Conservation (phyloP, 1,140 invertebrate genomes). For the Akabosia matsudoensis region DNA sequence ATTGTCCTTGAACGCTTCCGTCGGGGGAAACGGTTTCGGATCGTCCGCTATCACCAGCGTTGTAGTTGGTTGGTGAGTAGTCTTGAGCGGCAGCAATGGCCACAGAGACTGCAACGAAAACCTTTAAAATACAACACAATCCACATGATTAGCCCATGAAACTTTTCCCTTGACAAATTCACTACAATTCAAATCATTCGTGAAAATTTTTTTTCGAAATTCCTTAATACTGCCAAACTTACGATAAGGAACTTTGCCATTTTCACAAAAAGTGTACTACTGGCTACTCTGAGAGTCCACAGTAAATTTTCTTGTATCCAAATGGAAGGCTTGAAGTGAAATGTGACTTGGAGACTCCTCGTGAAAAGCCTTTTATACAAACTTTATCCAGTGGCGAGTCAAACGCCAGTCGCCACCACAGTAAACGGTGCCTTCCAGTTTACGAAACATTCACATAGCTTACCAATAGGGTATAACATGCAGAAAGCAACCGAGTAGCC, state of each 20-base stretch:
- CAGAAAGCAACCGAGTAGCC: too few species aligned
- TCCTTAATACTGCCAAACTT: neutral
- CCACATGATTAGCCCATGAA: neutral
- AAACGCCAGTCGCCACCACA: neutral
- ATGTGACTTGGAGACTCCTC: neutral
- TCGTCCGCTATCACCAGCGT: conserved; percentile 37
- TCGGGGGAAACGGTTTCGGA: conserved; percentile 36
- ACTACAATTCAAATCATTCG: neutral
- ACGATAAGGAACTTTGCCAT: conserved; percentile 15
- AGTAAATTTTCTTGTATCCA: conserved; percentile 4
- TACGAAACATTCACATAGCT: neutral
- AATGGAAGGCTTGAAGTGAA: neutral
- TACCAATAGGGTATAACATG: too few species aligned
- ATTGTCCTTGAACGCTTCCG: conserved; percentile 51
- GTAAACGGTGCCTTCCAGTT: neutral
- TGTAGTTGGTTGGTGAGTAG: conserved; percentile 37
- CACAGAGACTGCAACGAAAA: conserved; percentile 30
- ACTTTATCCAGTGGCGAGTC: neutral
- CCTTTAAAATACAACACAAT: conserved; percentile 11
- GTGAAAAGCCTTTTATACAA: conserved; percentile 10
- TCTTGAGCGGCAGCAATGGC: conserved; percentile 28
- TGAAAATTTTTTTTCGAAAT: neutral
- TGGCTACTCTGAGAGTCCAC: conserved; percentile 17
- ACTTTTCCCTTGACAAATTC: neutral
- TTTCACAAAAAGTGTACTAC: neutral